Percentiles rank a stretch among this genome's conserved stretches.
phyloP scores from a whole-genome alignment of 2,113 vertebrate species.

The Scolopax mira region DNA sequence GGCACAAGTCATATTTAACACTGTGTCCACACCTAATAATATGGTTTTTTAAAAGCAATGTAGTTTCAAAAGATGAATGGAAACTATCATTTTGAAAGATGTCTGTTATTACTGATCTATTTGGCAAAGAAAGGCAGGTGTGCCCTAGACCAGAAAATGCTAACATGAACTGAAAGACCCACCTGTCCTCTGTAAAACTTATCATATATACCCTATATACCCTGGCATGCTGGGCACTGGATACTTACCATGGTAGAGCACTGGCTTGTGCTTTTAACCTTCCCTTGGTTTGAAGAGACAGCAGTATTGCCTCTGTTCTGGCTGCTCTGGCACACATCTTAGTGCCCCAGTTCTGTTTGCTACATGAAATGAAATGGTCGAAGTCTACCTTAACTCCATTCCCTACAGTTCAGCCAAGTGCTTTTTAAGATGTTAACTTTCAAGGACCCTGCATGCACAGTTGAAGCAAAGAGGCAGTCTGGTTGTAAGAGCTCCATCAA shows the following conservation, averaged over 20 bases:
- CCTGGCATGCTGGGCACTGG: neutral
- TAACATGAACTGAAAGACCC: neutral
- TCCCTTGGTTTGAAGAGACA: neutral
- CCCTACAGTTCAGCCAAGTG: neutral
- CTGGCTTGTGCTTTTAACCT: neutral
- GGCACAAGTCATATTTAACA: neutral
- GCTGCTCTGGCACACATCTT: neutral
- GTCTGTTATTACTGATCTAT: constrained; percentile 20
- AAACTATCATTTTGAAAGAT: constrained; percentile 13
- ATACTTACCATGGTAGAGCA: neutral
- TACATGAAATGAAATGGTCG: neutral
- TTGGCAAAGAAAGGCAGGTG: constrained; percentile 27
- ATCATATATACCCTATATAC: neutral
- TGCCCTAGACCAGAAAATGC: neutral
- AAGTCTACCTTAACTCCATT: neutral
- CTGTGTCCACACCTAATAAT: neutral
- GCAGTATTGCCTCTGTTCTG: neutral
- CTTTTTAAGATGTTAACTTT: neutral
- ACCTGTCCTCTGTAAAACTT: neutral
- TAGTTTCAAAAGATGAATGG: constrained; percentile 15
- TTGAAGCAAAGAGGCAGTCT: neutral
- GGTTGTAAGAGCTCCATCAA: neutral
- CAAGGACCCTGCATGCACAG: neutral
- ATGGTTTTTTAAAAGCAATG: constrained; percentile 24
- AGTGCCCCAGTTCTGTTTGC: neutral